These are phyloP conservation scores for Brachionus plicatilis DNA, from an alignment of 1,140 invertebrate genomes.

Conservation along the genomic window DNA sequence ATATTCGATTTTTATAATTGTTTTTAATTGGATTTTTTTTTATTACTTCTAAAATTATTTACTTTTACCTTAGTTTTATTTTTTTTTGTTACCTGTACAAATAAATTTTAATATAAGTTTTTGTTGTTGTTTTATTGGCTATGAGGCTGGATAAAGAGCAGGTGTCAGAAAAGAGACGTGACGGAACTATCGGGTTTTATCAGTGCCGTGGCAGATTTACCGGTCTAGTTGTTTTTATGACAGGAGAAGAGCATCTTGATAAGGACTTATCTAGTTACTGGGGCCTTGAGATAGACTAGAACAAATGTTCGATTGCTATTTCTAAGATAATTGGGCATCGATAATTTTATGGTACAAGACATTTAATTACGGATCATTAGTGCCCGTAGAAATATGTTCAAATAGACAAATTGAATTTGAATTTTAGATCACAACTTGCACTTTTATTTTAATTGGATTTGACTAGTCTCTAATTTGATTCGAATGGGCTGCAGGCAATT, in stretches of 20 bases:
- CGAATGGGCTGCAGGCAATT: background rate
- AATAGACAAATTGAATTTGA: background rate
- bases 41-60: conserved; percentile 12
- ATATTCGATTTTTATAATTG: conserved; percentile 30
- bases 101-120: background rate
- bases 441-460: conserved; percentile 24
- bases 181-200: background rate
- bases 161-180: background rate
- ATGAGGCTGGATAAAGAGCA: background rate
- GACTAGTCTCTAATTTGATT: background rate
- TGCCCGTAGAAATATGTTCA: background rate
- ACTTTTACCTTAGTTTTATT: conserved; percentile 3
- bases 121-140: background rate
- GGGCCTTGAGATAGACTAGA: background rate
- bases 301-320: background rate
- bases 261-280: background rate
- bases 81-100: conserved; percentile 13
- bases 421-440: conserved; percentile 16
- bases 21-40: conserved; percentile 10
- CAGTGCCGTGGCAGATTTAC: background rate
- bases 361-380: conserved; percentile 20
- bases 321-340: conserved; percentile 4
- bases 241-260: background rate
- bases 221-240: background rate
- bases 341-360: background rate